Conservation (phyloP, 2,888 invertebrate species). For the Aphidius colemani region DNA sequence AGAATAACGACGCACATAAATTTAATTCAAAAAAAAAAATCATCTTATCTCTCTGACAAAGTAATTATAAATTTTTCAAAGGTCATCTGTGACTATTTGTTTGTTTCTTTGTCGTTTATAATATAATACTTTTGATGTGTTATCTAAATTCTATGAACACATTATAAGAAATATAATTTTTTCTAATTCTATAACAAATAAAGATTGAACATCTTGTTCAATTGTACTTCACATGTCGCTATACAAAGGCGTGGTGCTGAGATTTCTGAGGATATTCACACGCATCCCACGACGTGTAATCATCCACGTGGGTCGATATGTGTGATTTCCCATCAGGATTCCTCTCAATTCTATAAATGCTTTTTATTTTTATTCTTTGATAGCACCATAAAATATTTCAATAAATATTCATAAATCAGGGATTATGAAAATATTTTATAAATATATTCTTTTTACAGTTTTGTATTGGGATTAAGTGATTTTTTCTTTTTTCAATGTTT, state of each 20-base stretch:
- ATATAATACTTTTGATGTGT: no score
- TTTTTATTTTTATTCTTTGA: not conserved
- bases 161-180: not conserved
- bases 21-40: no score
- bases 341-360: conserved; percentile 10
- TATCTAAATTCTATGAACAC: no score
- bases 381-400: not conserved
- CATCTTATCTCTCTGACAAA: no score
- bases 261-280: conserved; percentile 46
- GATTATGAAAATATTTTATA: not conserved
- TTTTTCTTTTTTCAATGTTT: conserved; percentile 28
- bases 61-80: no score
- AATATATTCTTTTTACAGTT: not conserved
- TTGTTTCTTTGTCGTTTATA: no score
- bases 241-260: conserved; percentile 22
- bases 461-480: conserved; percentile 36
- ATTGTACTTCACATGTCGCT: conserved; percentile 21
- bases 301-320: conserved; percentile 21
- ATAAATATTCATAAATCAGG: not conserved
- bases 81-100: no score
- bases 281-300: conserved; percentile 46
- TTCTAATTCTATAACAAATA: not conserved
- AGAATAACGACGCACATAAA: no score
- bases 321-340: conserved; percentile 7
- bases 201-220: conserved; percentile 18